Evolutionary conservation across 2,888 invertebrate species (phyloP).

Genomic region (Alloplasta piceator): DNA sequence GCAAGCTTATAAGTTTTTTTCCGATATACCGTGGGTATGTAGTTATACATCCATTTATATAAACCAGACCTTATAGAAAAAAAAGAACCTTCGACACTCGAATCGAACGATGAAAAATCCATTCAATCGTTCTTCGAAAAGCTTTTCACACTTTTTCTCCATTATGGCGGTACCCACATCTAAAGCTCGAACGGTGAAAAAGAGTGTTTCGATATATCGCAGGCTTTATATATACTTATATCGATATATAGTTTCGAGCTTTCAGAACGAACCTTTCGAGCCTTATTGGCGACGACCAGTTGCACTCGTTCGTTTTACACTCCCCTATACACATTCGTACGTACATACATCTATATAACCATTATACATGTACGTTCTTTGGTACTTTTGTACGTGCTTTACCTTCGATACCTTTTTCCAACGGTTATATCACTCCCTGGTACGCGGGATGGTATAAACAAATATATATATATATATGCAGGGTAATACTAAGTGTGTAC

Average conservation of each 20-base stretch:
- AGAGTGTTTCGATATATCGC: background rate
- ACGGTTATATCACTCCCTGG: background rate
- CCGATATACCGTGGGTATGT: background rate
- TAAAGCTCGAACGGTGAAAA: conserved; percentile 12
- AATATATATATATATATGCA: background rate
- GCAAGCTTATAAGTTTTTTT: background rate
- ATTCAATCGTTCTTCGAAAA: conserved; percentile 24
- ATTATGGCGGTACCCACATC: background rate
- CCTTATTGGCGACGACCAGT: conserved; percentile 56
- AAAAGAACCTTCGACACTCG: conserved; percentile 9
- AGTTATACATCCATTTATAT: conserved; percentile 13
- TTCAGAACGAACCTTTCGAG: conserved; percentile 28
- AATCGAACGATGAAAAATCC: conserved; percentile 43
- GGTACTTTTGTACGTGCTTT: conserved; percentile 37
- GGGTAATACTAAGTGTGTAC: background rate
- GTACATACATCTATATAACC: conserved; percentile 4
- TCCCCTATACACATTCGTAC: conserved; percentile 2
- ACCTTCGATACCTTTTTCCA: conserved; percentile 35
- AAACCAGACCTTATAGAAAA: conserved; percentile 1
- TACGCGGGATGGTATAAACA: background rate
- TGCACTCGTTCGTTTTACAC: conserved; percentile 36
- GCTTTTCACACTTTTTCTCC: conserved; percentile 35
- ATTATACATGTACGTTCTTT: conserved; percentile 27
- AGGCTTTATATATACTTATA: background rate
- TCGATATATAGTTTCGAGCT: background rate